phyloP scores from a whole-genome alignment of 2,113 vertebrate genomes.

The Passer montanus region DNA sequence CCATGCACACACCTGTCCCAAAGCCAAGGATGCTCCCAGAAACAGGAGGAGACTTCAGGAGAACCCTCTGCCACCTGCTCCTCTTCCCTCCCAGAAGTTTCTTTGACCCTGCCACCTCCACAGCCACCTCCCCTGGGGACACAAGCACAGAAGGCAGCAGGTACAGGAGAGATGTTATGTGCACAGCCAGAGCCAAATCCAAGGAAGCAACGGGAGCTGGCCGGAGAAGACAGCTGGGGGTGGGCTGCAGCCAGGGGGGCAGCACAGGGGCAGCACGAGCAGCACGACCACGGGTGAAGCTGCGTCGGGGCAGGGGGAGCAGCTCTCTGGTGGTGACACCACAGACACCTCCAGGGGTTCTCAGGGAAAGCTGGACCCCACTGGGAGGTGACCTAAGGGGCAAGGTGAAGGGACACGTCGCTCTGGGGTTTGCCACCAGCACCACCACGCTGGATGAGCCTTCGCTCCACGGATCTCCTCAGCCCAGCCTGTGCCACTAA shows the following conservation, averaged over 20 bases:
- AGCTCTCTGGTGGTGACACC: not conserved
- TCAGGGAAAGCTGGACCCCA: not conserved
- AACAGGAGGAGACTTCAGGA: not conserved
- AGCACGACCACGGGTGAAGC: not conserved
- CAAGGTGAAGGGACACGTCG: rapidly evolving
- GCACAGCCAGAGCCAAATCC: slow-evolving; percentile 52
- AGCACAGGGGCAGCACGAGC: slow-evolving; percentile 36
- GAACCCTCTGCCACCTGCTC: not conserved
- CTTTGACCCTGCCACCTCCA: not conserved
- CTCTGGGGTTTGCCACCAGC: not conserved
- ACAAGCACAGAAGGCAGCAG: slow-evolving; percentile 16
- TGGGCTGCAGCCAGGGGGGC: slow-evolving; percentile 29
- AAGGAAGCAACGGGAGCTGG: slow-evolving; percentile 22
- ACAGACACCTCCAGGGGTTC: not conserved
- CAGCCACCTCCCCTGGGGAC: not conserved
- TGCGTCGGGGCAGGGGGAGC: not conserved
- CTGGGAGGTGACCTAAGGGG: not conserved
- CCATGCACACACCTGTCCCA: not conserved
- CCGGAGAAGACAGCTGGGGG: not conserved
- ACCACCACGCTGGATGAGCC: rapidly evolving
- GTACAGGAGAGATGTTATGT: not conserved
- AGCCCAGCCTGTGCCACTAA: not conserved
- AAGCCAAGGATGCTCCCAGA: not conserved
- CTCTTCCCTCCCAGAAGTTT: not conserved
- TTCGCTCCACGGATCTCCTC: rapidly evolving